A percentile compares a stretch with the other conserved stretches of the same genome.
These are phyloP conservation scores for Potamarius usumacintae DNA, from an alignment of 2,113 vertebrate species.

Conservation along the genomic window DNA sequence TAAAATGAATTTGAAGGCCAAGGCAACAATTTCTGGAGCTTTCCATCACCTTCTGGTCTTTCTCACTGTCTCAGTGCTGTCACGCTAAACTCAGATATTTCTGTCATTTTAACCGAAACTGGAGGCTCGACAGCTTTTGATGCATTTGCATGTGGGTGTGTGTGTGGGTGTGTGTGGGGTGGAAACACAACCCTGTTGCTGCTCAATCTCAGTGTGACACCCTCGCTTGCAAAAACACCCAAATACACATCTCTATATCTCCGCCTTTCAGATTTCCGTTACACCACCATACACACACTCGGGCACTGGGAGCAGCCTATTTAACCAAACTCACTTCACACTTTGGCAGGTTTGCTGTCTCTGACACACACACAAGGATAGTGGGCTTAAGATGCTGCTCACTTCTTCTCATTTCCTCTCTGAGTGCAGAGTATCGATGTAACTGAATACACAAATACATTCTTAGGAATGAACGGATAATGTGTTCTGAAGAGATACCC, in stretches of 20 bases:
- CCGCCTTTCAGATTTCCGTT: conserved; percentile 11
- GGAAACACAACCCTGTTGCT: background rate
- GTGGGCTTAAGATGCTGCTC: background rate
- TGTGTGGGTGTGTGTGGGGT: background rate
- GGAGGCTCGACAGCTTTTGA: conserved; percentile 38
- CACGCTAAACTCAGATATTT: conserved; percentile 16
- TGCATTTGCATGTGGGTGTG: background rate
- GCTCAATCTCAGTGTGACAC: conserved; percentile 11
- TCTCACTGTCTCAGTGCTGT: background rate
- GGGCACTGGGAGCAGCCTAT: conserved; percentile 21
- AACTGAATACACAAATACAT: background rate
- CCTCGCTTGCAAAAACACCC: background rate
- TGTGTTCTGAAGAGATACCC: background rate
- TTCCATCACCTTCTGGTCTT: conserved; percentile 30
- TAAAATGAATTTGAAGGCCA: background rate
- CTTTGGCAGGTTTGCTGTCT: conserved; percentile 33
- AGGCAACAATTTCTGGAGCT: background rate
- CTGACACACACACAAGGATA: background rate
- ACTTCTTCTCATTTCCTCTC: background rate
- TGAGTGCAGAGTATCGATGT: background rate
- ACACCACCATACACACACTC: conserved; percentile 24
- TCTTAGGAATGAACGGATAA: background rate
- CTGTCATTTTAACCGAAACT: conserved; percentile 38
- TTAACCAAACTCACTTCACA: background rate
- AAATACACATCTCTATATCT: background rate